phyloP scores from a whole-genome alignment of 2,113 vertebrate species.

The Notiomystis cincta region DNA sequence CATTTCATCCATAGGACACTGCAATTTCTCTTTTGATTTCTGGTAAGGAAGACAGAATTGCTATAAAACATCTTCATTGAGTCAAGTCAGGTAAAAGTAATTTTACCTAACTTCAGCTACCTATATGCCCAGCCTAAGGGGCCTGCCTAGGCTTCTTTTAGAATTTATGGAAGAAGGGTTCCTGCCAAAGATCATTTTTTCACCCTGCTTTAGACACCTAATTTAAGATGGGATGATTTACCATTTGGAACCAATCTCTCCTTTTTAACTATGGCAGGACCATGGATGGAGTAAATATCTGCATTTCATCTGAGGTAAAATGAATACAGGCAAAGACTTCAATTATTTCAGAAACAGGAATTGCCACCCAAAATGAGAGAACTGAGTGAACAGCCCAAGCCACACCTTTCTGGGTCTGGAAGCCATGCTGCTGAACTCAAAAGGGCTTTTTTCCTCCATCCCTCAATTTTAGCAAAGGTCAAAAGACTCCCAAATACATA shows the following conservation, averaged over 20 bases:
- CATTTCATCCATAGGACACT: not conserved
- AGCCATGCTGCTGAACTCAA: not conserved
- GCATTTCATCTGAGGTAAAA: not conserved
- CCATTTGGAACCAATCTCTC: not conserved
- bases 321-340: not conserved
- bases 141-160: not conserved
- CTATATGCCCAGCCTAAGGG: not conserved
- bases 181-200: not conserved
- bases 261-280: not conserved
- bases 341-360: not conserved
- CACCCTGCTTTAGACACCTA: not conserved
- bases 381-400: not conserved
- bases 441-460: not conserved
- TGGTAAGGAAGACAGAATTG: not conserved
- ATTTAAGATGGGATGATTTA: not conserved
- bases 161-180: not conserved
- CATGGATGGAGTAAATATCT: not conserved
- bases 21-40: not conserved
- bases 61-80: not conserved
- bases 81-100: not conserved
- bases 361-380: not conserved
- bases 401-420: not conserved
- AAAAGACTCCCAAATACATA: not conserved
- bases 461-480: not conserved
- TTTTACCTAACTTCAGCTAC: not conserved